Conservation (phyloP, 1,140 invertebrate genomes). For the Drosophila quadrilineata region DNA sequence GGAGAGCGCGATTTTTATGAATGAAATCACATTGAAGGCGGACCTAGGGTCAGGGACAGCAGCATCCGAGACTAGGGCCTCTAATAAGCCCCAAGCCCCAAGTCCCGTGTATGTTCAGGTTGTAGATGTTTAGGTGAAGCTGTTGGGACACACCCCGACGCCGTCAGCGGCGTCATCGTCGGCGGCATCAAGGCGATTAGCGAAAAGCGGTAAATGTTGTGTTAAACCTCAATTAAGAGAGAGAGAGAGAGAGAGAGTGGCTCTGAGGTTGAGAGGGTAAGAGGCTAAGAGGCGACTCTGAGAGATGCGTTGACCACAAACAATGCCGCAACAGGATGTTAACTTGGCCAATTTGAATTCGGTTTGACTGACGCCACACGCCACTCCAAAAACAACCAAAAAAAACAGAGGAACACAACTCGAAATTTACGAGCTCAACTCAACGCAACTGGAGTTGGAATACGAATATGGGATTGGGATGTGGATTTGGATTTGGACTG, state of each 20-base stretch:
- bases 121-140: not conserved
- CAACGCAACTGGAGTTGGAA: not conserved
- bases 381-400: constrained; percentile 33
- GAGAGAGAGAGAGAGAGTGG: too few species aligned
- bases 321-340: constrained; percentile 53
- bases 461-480: too few species aligned
- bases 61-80: too few species aligned
- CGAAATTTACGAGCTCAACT: constrained; percentile 53
- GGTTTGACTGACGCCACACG: constrained; percentile 75
- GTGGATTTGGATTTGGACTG: too few species aligned
- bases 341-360: constrained; percentile 58
- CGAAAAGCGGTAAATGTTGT: constrained; percentile 77
- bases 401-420: constrained; percentile 1
- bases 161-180: constrained; percentile 11
- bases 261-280: not conserved
- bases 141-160: constrained; percentile 19
- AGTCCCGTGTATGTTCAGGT: too few species aligned
- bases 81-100: too few species aligned
- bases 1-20: constrained; percentile 51
- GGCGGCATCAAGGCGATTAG: constrained; percentile 70
- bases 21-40: constrained; percentile 48
- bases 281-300: constrained; percentile 4
- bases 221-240: constrained; percentile 76
- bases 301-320: too few species aligned
- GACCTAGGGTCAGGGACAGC: not conserved